Percentiles rank a stretch among this genome's conserved stretches.
Evolutionary conservation across 2,797 vertebrate genomes (phyloP).

Genomic region (Podargus strigoides): DNA sequence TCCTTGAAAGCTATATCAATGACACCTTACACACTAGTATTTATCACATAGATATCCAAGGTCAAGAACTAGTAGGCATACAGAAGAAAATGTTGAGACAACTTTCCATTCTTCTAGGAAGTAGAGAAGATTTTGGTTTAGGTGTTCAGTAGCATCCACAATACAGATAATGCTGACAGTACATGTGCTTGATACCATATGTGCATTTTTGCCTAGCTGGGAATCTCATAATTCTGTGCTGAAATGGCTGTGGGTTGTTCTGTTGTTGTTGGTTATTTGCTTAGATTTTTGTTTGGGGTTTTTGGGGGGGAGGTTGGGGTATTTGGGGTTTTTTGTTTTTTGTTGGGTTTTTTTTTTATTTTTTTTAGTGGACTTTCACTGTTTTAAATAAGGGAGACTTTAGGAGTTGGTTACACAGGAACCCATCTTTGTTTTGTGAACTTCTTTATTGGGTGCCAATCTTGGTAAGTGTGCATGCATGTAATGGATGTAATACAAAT

Average conservation of each 20-base stretch:
- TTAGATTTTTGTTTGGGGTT: rapidly evolving
- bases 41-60: not conserved
- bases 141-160: not conserved
- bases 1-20: not conserved
- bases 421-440: not conserved
- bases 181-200: not conserved
- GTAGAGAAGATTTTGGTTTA: not conserved
- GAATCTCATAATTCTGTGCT: not conserved
- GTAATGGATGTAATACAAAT: not conserved
- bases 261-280: not conserved
- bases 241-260: not conserved
- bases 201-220: not conserved
- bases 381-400: not conserved
- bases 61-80: not conserved
- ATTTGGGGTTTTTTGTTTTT: not conserved
- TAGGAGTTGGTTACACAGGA: not conserved
- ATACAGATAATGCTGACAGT: not conserved
- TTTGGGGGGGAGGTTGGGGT: rapidly evolving
- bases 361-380: not conserved
- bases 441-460: not conserved
- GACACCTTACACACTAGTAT: not conserved
- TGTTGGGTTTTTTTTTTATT: not conserved
- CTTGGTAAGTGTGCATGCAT: not conserved
- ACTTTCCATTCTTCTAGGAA: not conserved
- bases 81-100: not conserved